Percentiles rank a stretch among this genome's conserved stretches.
phyloP scores from a whole-genome alignment of 2,888 invertebrate species.

The Euclidia mi region DNA sequence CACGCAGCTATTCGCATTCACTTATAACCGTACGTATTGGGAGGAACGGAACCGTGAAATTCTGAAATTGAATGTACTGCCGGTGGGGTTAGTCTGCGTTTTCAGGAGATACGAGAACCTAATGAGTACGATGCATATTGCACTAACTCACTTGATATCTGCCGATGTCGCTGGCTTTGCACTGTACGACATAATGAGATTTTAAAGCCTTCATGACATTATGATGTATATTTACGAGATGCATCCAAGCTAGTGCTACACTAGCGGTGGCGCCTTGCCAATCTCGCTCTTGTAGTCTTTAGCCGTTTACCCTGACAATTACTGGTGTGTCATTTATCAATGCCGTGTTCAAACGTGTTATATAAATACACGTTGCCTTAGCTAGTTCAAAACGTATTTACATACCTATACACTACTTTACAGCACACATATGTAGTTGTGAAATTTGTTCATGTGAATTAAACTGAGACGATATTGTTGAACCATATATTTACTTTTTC shows the following conservation, averaged over 20 bases:
- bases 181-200: background rate
- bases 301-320: constrained; percentile 25
- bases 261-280: constrained; percentile 28
- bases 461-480: constrained; percentile 36
- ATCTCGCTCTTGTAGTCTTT: constrained; percentile 14
- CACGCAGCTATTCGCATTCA: constrained; percentile 70
- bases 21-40: constrained; percentile 62
- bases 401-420: too few species aligned
- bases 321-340: constrained; percentile 13
- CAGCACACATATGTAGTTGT: too few species aligned
- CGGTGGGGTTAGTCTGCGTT: constrained; percentile 10
- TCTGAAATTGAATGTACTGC: constrained; percentile 56
- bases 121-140: constrained; percentile 21
- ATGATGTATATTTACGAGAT: constrained; percentile 19
- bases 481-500: constrained; percentile 24
- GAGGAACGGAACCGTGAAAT: constrained; percentile 70
- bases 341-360: background rate
- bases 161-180: background rate
- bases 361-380: too few species aligned
- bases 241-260: constrained; percentile 30
- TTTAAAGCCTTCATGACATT: constrained; percentile 20
- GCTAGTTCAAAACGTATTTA: too few species aligned
- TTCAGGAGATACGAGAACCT: constrained; percentile 9
- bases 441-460: constrained; percentile 37
- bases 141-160: constrained; percentile 12